Evolutionary conservation across 2,888 invertebrate species (phyloP).

Genomic region (Oligia strigilis): DNA sequence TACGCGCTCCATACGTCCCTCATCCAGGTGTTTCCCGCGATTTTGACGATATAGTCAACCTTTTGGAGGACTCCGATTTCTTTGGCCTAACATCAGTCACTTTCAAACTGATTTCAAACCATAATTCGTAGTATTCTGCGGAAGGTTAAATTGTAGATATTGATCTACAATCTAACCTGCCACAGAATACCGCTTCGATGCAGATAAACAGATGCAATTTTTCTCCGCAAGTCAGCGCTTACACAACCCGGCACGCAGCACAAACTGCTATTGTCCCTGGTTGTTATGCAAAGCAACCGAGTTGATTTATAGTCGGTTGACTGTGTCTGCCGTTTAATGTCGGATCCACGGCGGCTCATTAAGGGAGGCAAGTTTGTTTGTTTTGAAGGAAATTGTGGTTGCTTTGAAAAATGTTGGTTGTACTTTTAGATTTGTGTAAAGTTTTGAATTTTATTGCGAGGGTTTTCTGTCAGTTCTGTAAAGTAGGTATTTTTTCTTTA

Average conservation of each 20-base stretch:
- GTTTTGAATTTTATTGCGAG: neutral
- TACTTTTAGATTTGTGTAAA: neutral
- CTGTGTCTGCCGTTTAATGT: constrained; percentile 54
- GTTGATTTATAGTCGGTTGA: constrained; percentile 56
- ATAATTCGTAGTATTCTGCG: neutral
- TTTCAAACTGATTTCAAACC: neutral
- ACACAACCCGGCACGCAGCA: constrained; percentile 34
- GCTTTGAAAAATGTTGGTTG: constrained; percentile 8
- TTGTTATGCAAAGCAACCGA: constrained; percentile 60
- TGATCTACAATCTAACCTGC: neutral
- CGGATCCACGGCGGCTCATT: constrained; percentile 54
- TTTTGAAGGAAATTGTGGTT: constrained; percentile 25
- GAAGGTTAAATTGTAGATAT: too few species aligned
- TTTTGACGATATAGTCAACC: too few species aligned
- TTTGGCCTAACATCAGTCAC: neutral
- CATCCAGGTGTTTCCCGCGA: too few species aligned
- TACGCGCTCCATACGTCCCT: neutral
- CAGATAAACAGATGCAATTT: constrained; percentile 48
- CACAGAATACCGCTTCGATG: neutral
- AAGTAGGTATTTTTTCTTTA: neutral
- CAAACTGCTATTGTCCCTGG: constrained; percentile 52
- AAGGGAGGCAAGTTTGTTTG: constrained; percentile 42
- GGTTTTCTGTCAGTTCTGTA: neutral
- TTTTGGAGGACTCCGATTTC: neutral
- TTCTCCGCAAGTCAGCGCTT: constrained; percentile 44